These are phyloP conservation scores for Serilophus lunatus DNA, from an alignment of 2,113 vertebrate species.

Conservation along the genomic window DNA sequence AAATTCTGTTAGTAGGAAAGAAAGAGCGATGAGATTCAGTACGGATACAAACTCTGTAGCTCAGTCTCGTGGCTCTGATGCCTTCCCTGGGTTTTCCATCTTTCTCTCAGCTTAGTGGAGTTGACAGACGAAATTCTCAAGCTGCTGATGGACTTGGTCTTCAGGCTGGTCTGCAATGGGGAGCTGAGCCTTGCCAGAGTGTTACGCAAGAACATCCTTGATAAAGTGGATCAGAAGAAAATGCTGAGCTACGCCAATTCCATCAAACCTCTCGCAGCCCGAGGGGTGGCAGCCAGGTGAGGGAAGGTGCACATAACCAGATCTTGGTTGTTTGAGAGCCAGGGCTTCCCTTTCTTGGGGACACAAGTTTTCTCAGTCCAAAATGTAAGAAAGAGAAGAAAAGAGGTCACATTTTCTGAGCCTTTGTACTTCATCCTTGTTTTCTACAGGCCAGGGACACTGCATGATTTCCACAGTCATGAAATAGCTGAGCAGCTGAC, in stretches of 20 bases:
- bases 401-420: neutral
- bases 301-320: rapidly evolving
- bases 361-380: neutral
- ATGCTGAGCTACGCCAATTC: slow-evolving; percentile 87
- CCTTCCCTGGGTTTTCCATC: neutral
- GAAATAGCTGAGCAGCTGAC: slow-evolving; percentile 97
- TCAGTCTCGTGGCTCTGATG: neutral
- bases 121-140: slow-evolving; percentile 94
- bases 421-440: neutral
- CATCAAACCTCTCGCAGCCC: slow-evolving; percentile 89
- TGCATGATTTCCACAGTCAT: slow-evolving; percentile 97
- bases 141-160: slow-evolving; percentile 96
- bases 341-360: neutral
- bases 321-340: neutral
- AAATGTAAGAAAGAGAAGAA: neutral
- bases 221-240: slow-evolving; percentile 96
- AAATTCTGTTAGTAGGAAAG: neutral
- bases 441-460: slow-evolving; percentile 86
- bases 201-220: slow-evolving; percentile 94
- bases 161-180: slow-evolving; percentile 89
- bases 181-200: slow-evolving; percentile 96
- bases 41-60: neutral
- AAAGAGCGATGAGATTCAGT: rapidly evolving
- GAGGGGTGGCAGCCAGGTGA: slow-evolving; percentile 95
- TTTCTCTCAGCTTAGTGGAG: slow-evolving; percentile 86